Percentiles rank a stretch among this genome's conserved stretches.
phyloP scores from a whole-genome alignment of 2,113 vertebrate species.

The Gymnorhina tibicen region DNA sequence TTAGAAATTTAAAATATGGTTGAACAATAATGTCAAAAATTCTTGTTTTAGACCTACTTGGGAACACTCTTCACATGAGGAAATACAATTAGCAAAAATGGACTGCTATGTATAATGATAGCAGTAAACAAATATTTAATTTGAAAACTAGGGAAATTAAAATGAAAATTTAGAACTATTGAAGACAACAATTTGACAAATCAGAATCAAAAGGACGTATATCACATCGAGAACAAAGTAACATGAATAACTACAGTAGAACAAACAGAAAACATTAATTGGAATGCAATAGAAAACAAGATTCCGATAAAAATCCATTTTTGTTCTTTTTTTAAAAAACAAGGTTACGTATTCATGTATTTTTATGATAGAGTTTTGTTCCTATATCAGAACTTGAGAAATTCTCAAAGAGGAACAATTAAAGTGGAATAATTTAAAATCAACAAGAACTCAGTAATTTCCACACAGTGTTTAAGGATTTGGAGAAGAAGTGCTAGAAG shows the following conservation, averaged over 20 bases:
- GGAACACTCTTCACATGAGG: neutral
- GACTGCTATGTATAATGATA: neutral
- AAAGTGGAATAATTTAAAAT: neutral
- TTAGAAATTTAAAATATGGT: neutral
- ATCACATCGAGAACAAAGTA: neutral
- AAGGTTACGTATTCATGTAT: fast-evolving
- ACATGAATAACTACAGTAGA: neutral
- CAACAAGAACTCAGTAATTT: neutral
- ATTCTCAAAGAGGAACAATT: neutral
- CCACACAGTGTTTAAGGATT: neutral
- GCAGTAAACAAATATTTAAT: neutral
- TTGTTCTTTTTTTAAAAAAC: neutral
- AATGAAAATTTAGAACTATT: neutral
- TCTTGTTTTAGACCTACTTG: neutral
- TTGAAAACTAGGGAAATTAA: neutral
- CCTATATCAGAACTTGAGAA: neutral
- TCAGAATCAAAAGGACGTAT: neutral
- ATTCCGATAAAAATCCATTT: neutral
- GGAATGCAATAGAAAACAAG: neutral
- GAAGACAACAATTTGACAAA: neutral
- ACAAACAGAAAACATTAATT: neutral
- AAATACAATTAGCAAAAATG: neutral
- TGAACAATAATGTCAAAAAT: neutral
- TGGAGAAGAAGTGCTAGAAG: neutral
- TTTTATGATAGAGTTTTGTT: neutral